These are phyloP conservation scores for Anarrhichthys ocellatus DNA, from an alignment of 2,113 vertebrate genomes.

Conservation along the genomic window DNA sequence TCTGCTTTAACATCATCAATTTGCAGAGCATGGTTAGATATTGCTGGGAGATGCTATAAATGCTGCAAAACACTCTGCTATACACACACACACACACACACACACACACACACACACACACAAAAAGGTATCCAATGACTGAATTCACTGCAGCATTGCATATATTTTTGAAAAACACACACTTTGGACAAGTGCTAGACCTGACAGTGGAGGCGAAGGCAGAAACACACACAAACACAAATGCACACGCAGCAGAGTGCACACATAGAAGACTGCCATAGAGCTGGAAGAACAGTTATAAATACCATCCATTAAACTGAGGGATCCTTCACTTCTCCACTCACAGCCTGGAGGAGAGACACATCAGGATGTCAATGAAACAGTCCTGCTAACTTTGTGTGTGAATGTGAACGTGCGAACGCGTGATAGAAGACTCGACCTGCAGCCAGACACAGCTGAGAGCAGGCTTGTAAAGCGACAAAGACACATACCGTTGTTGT, in stretches of 20 bases:
- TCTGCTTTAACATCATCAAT: neutral
- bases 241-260: constrained; percentile 59
- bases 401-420: constrained; percentile 17
- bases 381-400: constrained; percentile 33
- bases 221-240: constrained; percentile 44
- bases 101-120: constrained; percentile 31
- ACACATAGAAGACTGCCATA: constrained; percentile 57
- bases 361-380: constrained; percentile 69
- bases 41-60: constrained; percentile 13
- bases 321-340: constrained; percentile 71
- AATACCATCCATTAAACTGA: constrained; percentile 81
- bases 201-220: constrained; percentile 42
- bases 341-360: constrained; percentile 81
- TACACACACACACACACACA: constrained; percentile 38
- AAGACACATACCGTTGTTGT: constrained; percentile 3
- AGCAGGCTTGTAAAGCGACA: neutral
- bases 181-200: constrained; percentile 39
- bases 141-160: constrained; percentile 26
- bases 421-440: constrained; percentile 25
- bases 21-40: constrained; percentile 14
- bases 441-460: constrained; percentile 29
- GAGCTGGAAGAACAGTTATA: constrained; percentile 71
- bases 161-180: constrained; percentile 34
- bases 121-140: neutral
- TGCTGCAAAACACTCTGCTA: constrained; percentile 27